phyloP scores from a whole-genome alignment of 1,140 invertebrate species.

The Aphelinus certus region DNA sequence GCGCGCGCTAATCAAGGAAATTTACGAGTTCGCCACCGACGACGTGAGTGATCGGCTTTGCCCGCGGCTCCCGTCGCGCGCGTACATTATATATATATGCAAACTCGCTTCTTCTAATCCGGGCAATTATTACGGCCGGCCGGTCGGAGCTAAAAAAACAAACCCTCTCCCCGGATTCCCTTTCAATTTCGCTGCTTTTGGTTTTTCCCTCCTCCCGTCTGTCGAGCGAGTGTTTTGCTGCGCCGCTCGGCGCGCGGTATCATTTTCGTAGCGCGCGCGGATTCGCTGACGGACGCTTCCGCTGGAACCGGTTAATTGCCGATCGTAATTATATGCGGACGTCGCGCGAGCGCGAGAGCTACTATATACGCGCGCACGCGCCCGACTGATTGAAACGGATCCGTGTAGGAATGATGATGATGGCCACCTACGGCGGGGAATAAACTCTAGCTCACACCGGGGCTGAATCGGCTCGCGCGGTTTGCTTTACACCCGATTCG shows the following conservation, averaged over 20 bases:
- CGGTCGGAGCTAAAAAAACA: constrained; percentile 19
- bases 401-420: no score
- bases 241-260: no score
- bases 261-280: neutral
- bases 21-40: constrained; percentile 40
- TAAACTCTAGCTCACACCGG: no score
- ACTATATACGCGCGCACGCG: no score
- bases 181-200: constrained; percentile 17
- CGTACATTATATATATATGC: no score
- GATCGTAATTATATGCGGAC: constrained; percentile 37
- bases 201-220: neutral
- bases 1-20: constrained; percentile 44
- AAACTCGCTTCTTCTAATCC: no score
- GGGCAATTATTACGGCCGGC: neutral
- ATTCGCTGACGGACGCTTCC: constrained; percentile 42
- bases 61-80: constrained; percentile 19
- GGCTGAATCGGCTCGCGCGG: no score
- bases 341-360: constrained; percentile 33
- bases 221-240: neutral
- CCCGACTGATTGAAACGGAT: no score
- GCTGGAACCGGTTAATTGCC: constrained; percentile 49
- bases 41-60: neutral
- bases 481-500: no score
- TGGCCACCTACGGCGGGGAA: no score
- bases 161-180: neutral